Evolutionary conservation across 1,140 invertebrate species (phyloP).

Genomic region (Glomeris maerens): DNA sequence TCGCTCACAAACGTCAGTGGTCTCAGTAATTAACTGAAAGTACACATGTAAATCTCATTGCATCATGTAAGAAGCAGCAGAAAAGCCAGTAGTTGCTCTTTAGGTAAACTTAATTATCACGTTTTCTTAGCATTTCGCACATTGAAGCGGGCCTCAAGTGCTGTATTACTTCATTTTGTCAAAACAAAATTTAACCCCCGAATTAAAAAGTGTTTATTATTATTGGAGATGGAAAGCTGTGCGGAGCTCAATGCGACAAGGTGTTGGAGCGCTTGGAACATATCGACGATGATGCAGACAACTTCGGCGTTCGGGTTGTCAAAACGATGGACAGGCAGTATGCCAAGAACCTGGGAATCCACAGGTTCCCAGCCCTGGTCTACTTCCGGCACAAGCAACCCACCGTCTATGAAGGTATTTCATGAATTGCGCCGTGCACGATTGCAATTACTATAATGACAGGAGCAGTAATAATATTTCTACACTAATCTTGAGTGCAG

Average conservation of each 20-base stretch:
- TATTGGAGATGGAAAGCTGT: conserved; percentile 67
- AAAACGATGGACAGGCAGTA: conserved; percentile 91
- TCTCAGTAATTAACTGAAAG: no score
- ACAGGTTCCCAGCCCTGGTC: conserved; percentile 80
- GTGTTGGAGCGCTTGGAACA: conserved; percentile 79
- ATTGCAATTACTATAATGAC: conserved; percentile 1
- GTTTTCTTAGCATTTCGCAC: background rate
- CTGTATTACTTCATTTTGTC: conserved; percentile 5
- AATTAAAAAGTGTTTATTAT: conserved; percentile 7
- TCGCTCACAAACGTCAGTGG: no score
- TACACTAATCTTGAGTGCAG: conserved; percentile 32
- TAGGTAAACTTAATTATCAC: conserved; percentile 3
- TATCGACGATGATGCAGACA: conserved; percentile 86
- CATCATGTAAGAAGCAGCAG: no score
- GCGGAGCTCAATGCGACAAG: conserved; percentile 69
- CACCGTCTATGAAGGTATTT: conserved; percentile 73
- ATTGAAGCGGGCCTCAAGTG: conserved; percentile 1
- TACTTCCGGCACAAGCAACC: conserved; percentile 88
- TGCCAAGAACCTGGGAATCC: conserved; percentile 87
- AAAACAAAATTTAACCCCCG: background rate
- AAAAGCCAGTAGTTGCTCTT: background rate
- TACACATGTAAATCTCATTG: no score
- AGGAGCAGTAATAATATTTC: background rate
- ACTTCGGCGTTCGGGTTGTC: conserved; percentile 84
- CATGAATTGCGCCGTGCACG: background rate